Conservation (phyloP, 2,888 invertebrate genomes). For the Cremastinae sp. region DNA sequence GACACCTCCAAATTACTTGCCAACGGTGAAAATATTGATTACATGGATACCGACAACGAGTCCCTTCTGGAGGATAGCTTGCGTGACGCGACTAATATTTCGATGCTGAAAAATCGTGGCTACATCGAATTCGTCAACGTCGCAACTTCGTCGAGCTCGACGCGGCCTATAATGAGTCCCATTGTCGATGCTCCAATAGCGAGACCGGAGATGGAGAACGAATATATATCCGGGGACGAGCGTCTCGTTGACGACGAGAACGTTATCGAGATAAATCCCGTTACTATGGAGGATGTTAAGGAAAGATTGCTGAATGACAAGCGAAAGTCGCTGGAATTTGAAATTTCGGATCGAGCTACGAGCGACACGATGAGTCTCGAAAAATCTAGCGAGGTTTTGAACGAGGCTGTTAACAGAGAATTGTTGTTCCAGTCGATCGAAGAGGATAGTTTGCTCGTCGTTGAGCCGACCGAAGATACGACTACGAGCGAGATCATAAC, state of each 20-base stretch:
- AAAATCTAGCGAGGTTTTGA: conserved; percentile 76
- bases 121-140: conserved; percentile 86
- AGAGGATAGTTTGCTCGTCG: conserved; percentile 83
- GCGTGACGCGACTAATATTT: conserved; percentile 82
- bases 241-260: conserved; percentile 67
- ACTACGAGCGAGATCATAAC: conserved; percentile 81
- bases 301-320: conserved; percentile 71
- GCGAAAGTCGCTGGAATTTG: conserved; percentile 46
- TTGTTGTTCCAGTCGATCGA: conserved; percentile 79
- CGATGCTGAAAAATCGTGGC: conserved; percentile 84
- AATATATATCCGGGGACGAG: conserved; percentile 73
- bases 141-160: conserved; percentile 60
- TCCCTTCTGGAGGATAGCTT: conserved; percentile 87
- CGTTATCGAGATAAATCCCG: conserved; percentile 76
- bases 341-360: conserved; percentile 11
- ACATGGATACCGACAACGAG: conserved; percentile 92
- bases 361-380: background rate
- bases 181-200: conserved; percentile 65
- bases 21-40: conserved; percentile 89
- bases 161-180: conserved; percentile 36
- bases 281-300: conserved; percentile 76
- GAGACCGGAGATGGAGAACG: conserved; percentile 67
- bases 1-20: conserved; percentile 76
- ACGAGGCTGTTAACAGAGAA: conserved; percentile 78
- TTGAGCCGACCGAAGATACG: conserved; percentile 85